Percentiles rank a stretch among this genome's conserved stretches.
These are phyloP conservation scores for Arvicanthis niloticus DNA, from an alignment of 2,113 vertebrate species.

Conservation along the genomic window DNA sequence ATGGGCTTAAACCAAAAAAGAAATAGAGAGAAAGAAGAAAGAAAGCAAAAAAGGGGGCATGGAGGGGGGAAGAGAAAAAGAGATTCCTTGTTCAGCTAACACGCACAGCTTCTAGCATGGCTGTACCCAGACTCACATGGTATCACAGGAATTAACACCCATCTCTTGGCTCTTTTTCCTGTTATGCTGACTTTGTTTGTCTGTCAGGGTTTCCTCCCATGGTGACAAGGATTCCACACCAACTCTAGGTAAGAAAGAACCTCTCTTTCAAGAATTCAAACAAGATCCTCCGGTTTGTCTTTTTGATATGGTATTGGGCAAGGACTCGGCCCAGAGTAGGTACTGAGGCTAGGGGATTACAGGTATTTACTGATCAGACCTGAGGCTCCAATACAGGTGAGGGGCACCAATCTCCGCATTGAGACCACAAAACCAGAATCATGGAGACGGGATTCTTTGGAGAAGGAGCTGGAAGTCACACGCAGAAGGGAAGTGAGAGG, in stretches of 20 bases:
- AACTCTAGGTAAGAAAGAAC: conserved; percentile 3
- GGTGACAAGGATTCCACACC: not conserved
- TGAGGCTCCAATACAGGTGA: not conserved
- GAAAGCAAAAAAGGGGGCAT: not conserved
- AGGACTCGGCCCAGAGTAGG: not conserved
- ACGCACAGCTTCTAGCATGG: not conserved
- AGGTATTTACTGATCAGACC: not conserved
- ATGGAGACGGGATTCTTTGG: not conserved
- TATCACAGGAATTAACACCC: not conserved
- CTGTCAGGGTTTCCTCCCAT: not conserved
- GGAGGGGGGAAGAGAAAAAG: not conserved
- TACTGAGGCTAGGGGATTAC: not conserved
- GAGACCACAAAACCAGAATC: not conserved
- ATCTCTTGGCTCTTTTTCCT: not conserved
- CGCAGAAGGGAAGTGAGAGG: not conserved
- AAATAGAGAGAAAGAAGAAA: not conserved
- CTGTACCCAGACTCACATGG: not conserved
- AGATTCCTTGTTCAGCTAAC: conserved; percentile 18
- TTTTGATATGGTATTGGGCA: not conserved
- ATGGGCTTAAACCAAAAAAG: not conserved
- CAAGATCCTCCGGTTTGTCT: not conserved
- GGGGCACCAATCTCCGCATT: not conserved
- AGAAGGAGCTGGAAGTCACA: not conserved
- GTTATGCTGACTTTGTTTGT: conserved; percentile 18
- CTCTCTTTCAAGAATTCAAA: conserved; percentile 9